These are phyloP conservation scores for Diaperis boleti DNA, from an alignment of 2,888 invertebrate genomes.

Conservation along the genomic window DNA sequence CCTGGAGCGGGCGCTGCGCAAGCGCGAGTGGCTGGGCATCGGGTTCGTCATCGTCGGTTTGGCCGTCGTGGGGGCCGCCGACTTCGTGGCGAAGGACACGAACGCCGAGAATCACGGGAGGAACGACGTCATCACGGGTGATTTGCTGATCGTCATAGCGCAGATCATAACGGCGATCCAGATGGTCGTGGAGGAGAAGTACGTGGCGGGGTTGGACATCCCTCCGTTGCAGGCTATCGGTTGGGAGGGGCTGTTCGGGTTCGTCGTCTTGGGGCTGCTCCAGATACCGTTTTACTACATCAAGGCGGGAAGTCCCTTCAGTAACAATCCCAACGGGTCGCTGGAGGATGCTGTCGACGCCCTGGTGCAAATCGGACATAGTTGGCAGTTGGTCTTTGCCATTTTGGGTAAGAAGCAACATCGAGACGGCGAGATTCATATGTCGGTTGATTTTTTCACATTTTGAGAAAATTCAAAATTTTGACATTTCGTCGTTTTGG, in stretches of 20 bases:
- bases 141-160: slow-evolving; percentile 79
- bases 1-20: slow-evolving; percentile 74
- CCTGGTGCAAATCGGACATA: slow-evolving; percentile 82
- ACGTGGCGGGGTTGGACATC: slow-evolving; percentile 84
- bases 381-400: slow-evolving; percentile 72
- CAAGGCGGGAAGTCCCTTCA: slow-evolving; percentile 81
- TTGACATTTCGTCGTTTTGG: too few species aligned
- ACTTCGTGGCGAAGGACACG: slow-evolving; percentile 70
- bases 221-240: slow-evolving; percentile 93
- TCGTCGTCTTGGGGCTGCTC: slow-evolving; percentile 72
- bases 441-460: too few species aligned
- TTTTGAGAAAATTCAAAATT: too few species aligned
- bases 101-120: slow-evolving; percentile 66
- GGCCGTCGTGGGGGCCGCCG: slow-evolving; percentile 80
- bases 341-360: slow-evolving; percentile 91
- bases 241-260: slow-evolving; percentile 84
- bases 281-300: slow-evolving; percentile 87
- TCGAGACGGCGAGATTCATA: too few species aligned
- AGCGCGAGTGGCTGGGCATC: slow-evolving; percentile 84
- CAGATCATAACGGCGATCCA: slow-evolving; percentile 89
- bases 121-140: slow-evolving; percentile 87
- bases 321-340: slow-evolving; percentile 78
- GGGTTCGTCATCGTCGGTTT: slow-evolving; percentile 78
- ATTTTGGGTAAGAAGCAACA: slow-evolving; percentile 70
- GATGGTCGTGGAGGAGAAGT: slow-evolving; percentile 96